A percentile compares a stretch with the other conserved stretches of the same genome.
Evolutionary conservation across 2,113 vertebrate species (phyloP).

Genomic region (Sigmodon hispidus): DNA sequence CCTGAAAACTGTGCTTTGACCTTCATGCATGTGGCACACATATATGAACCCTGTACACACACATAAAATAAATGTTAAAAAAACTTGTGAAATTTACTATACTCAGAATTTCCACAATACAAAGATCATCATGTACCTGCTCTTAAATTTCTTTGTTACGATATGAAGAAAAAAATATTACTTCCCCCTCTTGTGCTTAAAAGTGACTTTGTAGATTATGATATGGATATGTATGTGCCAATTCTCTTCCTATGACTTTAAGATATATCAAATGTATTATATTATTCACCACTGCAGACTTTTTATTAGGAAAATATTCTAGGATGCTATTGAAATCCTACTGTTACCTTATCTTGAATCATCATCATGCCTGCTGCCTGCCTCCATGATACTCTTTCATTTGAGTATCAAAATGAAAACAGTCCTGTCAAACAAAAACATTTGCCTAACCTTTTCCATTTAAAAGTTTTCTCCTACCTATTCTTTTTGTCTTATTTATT

Average conservation of each 20-base stretch:
- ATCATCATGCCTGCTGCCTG: conserved; percentile 8
- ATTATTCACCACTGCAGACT: conserved; percentile 24
- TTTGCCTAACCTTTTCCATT: conserved; percentile 34
- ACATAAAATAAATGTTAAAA: neutral
- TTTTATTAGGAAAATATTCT: conserved; percentile 66
- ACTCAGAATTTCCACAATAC: neutral
- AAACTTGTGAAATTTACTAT: neutral
- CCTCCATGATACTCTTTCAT: conserved; percentile 47
- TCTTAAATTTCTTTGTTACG: conserved; percentile 47
- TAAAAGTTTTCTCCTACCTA: conserved; percentile 17
- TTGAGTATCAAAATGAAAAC: conserved; percentile 64
- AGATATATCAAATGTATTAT: conserved; percentile 51
- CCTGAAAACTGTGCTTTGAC: neutral
- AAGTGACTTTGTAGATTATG: conserved; percentile 18
- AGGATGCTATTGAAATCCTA: conserved; percentile 18
- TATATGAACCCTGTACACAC: neutral
- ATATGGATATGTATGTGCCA: neutral
- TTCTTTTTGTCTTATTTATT: conserved; percentile 41
- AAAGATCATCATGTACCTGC: conserved; percentile 11
- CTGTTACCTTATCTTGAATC: conserved; percentile 41
- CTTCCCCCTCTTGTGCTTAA: neutral
- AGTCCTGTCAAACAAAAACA: neutral
- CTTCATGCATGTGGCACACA: neutral
- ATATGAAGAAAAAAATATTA: conserved; percentile 9
- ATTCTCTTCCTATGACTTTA: conserved; percentile 44